phyloP scores from a whole-genome alignment of 2,113 vertebrate species.

The Corythornis cristatus region DNA sequence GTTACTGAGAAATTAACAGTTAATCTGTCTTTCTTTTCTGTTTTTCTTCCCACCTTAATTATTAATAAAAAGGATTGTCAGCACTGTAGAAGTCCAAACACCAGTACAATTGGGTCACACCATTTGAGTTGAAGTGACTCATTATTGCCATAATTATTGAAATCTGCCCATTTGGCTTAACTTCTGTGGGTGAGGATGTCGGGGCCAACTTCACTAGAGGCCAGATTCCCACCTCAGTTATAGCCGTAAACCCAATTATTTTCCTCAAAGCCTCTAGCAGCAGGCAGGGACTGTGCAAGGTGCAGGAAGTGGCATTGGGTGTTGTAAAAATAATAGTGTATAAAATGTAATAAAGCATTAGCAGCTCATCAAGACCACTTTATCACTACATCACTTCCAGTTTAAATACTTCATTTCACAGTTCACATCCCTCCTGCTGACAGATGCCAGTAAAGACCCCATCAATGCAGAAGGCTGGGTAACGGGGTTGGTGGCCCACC shows the following conservation, averaged over 20 bases:
- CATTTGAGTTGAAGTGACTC: not conserved
- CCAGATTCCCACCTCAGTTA: not conserved
- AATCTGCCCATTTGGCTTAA: not conserved
- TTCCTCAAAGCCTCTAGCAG: not conserved
- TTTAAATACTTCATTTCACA: constrained; percentile 20
- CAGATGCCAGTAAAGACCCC: constrained; percentile 56
- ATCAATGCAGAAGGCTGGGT: constrained; percentile 8
- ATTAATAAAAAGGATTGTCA: not conserved
- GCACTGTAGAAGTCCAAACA: not conserved
- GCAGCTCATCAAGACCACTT: not conserved
- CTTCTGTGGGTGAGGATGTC: not conserved
- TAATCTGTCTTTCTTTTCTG: not conserved
- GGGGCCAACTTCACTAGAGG: not conserved
- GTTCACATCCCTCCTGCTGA: constrained; percentile 69
- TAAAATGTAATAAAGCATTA: not conserved
- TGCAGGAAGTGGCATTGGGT: not conserved
- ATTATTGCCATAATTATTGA: not conserved
- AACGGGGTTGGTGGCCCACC: constrained; percentile 72
- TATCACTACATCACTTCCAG: not conserved
- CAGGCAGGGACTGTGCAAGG: not conserved
- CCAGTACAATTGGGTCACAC: not conserved
- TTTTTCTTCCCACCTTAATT: not conserved
- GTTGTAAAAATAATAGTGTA: not conserved
- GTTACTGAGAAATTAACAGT: not conserved
- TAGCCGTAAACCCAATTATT: not conserved